Evolutionary conservation across 2,888 invertebrate genomes (phyloP).

Genomic region (Eudemis profundana): DNA sequence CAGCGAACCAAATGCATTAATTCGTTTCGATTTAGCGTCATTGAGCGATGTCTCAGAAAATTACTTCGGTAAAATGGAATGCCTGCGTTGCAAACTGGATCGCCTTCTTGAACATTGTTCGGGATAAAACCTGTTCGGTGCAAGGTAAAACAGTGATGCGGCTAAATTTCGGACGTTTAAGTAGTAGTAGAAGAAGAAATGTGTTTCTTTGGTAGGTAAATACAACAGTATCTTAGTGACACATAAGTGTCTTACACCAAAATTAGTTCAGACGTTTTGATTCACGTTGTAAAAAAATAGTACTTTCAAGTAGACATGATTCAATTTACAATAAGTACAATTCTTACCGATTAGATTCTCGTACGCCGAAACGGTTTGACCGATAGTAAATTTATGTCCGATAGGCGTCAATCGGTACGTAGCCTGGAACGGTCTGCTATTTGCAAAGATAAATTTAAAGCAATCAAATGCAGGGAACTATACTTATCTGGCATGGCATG

Average conservation of each 20-base stretch:
- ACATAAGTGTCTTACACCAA: too few species aligned
- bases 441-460: neutral
- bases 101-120: neutral
- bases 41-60: neutral
- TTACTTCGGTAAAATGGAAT: neutral
- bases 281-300: too few species aligned
- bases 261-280: too few species aligned
- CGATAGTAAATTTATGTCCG: neutral
- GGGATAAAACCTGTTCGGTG: conserved; percentile 22
- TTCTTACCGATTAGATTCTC: neutral
- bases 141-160: conserved; percentile 34
- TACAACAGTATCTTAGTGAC: too few species aligned
- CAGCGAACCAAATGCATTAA: too few species aligned
- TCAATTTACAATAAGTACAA: too few species aligned
- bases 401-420: neutral
- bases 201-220: too few species aligned
- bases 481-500: too few species aligned
- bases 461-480: neutral
- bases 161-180: neutral
- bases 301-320: too few species aligned
- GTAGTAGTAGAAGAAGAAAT: too few species aligned
- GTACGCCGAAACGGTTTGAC: neutral
- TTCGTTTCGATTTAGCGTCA: neutral
- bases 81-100: conserved; percentile 14
- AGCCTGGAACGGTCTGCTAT: neutral